These are phyloP conservation scores for Parapsyche elsis DNA, from an alignment of 1,140 invertebrate species.

Conservation along the genomic window DNA sequence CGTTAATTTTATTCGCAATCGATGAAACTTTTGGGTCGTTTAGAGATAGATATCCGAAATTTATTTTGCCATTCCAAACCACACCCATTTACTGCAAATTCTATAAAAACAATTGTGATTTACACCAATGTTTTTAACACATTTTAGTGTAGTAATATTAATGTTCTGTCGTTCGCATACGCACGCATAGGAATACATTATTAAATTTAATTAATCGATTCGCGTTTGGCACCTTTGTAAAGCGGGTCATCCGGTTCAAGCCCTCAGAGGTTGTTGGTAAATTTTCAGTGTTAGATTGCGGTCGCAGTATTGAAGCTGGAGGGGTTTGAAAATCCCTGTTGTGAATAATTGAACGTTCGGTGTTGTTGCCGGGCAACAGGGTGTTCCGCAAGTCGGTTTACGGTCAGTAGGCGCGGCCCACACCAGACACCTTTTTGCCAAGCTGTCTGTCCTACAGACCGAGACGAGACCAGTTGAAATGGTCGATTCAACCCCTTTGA, in stretches of 20 bases:
- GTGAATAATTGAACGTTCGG: slow-evolving; percentile 2
- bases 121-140: too few relatives aligned
- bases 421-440: slow-evolving; percentile 13
- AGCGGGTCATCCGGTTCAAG: slow-evolving; percentile 12
- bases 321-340: slow-evolving; percentile 1
- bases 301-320: background rate
- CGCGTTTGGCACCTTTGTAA: slow-evolving; percentile 16
- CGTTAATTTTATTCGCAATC: slow-evolving; percentile 6
- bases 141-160: too few relatives aligned
- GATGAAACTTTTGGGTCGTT: background rate
- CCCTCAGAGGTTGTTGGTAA: background rate
- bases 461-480: slow-evolving; percentile 12
- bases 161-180: too few relatives aligned
- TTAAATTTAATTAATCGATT: slow-evolving; percentile 14
- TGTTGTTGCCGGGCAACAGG: slow-evolving; percentile 6
- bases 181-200: background rate
- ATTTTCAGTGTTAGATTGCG: slow-evolving; percentile 23
- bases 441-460: background rate
- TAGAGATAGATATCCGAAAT: background rate
- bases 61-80: background rate
- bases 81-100: too few relatives aligned
- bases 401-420: slow-evolving; percentile 1
- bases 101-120: too few relatives aligned
- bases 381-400: slow-evolving; percentile 14
- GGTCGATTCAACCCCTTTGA: too few relatives aligned